Evolutionary conservation across 2,888 invertebrate genomes (phyloP), one percentile per base, ranked within the genome.

Genomic region (Hoplodrina ambigua): DNA sequence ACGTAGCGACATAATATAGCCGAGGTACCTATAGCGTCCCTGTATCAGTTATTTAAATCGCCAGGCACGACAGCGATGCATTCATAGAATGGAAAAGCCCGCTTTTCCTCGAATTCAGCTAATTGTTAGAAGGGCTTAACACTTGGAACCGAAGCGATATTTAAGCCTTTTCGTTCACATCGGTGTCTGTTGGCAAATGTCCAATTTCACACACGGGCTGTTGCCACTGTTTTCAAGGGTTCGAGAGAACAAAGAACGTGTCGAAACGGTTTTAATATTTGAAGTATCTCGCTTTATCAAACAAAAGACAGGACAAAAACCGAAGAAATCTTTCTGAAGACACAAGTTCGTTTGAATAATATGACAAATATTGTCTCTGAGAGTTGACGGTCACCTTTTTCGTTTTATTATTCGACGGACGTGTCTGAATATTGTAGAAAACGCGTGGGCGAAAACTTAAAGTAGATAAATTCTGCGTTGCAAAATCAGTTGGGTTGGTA

Each of bases 221-320:
- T 87, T 85, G 88, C 86, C 83, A 80, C 83, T 79, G 83, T 84
- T 88, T 90, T 83, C 84, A 85, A 86, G 79, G 82, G 82, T 86
- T 88, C 72, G 72, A 77, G 74, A 81, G 85, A 90, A 92, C 90
- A 91, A 91, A 92, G 89, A 87, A 86, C 82, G 80, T 75, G 77
- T 80, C 72, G 78, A 85, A 82, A 75, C 71, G 61, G 73, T 81
- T 80, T 84, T 75, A 81, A 78, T 80, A 68, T 84, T 73, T 81
- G 54, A 83, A 80, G 78, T 63, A 65, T 74, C 56, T 63, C 58
- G 62, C 61, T 83, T 64, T 61, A 62, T 75, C 55, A 52, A 57
- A 69, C 63, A 70, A 73, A 82, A 75, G 80, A 49, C 57, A 67
- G 60, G 55, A 69, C 41, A 74, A 75, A 69, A 64, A 69, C 17